Evolutionary conservation across 2,113 vertebrate genomes (phyloP), one percentile per base, ranked within the genome.

Genomic region (Coturnix japonica): DNA sequence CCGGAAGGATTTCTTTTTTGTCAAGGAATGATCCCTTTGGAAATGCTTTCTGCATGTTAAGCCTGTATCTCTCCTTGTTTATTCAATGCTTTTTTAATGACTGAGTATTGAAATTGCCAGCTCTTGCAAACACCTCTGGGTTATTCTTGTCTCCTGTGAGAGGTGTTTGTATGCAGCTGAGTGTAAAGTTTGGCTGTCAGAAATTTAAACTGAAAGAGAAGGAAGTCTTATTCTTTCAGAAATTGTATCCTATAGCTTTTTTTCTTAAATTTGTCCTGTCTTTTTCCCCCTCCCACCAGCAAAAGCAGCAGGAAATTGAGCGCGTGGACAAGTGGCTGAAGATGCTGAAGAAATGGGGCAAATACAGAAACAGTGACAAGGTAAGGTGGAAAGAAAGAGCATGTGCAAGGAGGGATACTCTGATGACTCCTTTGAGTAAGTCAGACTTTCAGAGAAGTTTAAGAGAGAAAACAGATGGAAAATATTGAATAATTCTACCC

Each of bases 301-400:
- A 98, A 97, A 99, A 99, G 85, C 97, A 97, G 18, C 98, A 98
- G 78, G 98, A 99, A 92, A 96, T 99, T 0, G 98, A 99, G 95
- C 97, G 99, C 2, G 98, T 98, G 90, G 97, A 98, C 92, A 99
- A 99, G 97, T 99, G 99, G 99, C 89, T 99, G 47, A 99, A 99
- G 97, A 99, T 99, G 98, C 97, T 98, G 93, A 98, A 98, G 97
- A 99, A 98, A 54, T 99, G 99, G 99, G 83, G 97, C 44, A 99
- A 99, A 94, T 99, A 99, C 96, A 98, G 95, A 73, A 98, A 96
- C 96, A 99, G 97, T 90, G 99, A 99, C 57, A 99, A 99, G 98
- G 99, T 98, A 60, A 81, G 96, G 51, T 86, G 76, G 25, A 71
- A 53, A 73, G 64, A 65, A 71, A 22, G 37, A 56, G 35, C 18